Conservation (phyloP, 1,140 invertebrate genomes). For the Apis cerana region DNA sequence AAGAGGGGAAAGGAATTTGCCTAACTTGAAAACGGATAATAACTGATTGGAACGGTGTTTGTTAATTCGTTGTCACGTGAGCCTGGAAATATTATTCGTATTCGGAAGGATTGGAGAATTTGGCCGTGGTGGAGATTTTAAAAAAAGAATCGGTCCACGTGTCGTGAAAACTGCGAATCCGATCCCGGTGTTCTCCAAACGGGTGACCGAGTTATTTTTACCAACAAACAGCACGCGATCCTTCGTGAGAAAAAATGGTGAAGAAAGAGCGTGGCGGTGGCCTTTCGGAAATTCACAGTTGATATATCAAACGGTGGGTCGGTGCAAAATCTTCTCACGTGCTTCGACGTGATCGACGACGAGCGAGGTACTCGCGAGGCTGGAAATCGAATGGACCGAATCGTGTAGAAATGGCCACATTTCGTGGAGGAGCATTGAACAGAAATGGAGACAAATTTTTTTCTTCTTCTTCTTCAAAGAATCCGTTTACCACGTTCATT, state of each 20-base stretch:
- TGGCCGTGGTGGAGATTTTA: too few relatives aligned
- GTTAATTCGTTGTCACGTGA: conserved; percentile 22
- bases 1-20: neutral
- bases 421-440: neutral
- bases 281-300: too few relatives aligned
- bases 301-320: neutral
- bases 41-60: conserved; percentile 34
- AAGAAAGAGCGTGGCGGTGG: neutral
- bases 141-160: neutral
- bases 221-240: neutral
- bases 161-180: neutral
- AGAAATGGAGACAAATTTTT: too few relatives aligned
- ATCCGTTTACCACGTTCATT: neutral
- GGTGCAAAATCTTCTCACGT: neutral
- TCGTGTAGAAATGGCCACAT: neutral
- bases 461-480: too few relatives aligned
- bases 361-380: neutral
- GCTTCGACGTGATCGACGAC: neutral
- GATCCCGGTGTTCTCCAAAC: neutral
- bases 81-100: neutral
- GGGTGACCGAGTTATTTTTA: neutral
- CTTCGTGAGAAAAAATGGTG: neutral
- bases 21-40: neutral
- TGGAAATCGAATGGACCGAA: neutral
- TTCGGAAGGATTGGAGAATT: too few relatives aligned